Base-by-base conservation (phyloP, 2,797 vertebrate species). In the Helicolenus hilgendorfi region DNA sequence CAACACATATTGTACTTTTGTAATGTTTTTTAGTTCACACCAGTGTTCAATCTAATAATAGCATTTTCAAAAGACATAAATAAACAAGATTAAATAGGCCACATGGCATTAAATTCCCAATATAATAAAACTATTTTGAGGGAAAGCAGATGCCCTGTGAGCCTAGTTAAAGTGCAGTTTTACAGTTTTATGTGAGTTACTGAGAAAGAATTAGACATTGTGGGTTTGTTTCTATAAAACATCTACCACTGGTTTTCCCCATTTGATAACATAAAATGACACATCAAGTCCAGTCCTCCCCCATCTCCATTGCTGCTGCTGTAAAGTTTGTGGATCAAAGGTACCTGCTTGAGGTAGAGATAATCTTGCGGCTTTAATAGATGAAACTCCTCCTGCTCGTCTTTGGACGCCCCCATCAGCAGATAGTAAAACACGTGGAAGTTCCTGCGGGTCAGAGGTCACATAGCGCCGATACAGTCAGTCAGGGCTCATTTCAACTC, bases 361-460 rank as follows among this genome's bases (percentile, higher is more conserved):
- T 99, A 99, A 89, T 99, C 98, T 95, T 98, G 96, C 1, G 98
- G 98, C 87, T 97, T 97, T 85, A 98, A 93, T 9, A 99, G 98
- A 91, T 97, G 97, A 91, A 99, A 98, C 94, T 98, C 98, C 83
- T 96, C 96, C 80, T 92, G 97, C 84, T 99, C 98, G 2, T 99
- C 98, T 84, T 97, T 97, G 29, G 92, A 98, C 45, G 98, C 98
- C 5, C 99, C 99, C 64, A 98, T 96, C 85, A 99, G 95, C 96
- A 99, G 97, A 87, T 99, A 99, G 96, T 99, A 99, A 92, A 99
- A 99, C n/a, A 99, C 98, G 6, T 99, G 99, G 92, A 98, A 99
- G 97, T 98, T 99, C 96, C 99, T 99, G 92, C 3, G 5, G 81
- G 74, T 79, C 86, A 93, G 29, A 90, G 68, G 62, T 81, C 88